A percentile compares a stretch with the other conserved stretches of the same genome.
phyloP scores from a whole-genome alignment of 2,113 vertebrate genomes.

The Bubo bubo region DNA sequence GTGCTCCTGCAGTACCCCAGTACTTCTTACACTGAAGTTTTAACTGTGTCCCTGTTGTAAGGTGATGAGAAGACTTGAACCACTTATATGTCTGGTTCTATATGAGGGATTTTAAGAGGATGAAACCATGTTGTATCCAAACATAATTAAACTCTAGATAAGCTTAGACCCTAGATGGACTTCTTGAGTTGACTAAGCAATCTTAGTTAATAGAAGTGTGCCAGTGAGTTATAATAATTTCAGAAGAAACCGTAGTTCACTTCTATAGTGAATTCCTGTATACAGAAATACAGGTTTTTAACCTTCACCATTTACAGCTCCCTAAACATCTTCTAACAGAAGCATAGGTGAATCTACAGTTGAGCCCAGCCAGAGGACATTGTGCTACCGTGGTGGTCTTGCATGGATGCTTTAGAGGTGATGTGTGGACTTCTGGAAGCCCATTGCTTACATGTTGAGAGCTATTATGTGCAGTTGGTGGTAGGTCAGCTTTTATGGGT shows the following conservation, averaged over 20 bases:
- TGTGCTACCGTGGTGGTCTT: not conserved
- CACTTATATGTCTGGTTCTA: not conserved
- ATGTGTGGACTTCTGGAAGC: not conserved
- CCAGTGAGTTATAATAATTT: not conserved
- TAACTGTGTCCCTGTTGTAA: not conserved
- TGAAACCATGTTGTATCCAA: not conserved
- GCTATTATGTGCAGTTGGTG: fast-evolving
- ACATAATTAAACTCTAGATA: not conserved
- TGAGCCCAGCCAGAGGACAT: fast-evolving
- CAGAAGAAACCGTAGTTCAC: not conserved
- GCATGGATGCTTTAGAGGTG: no score
- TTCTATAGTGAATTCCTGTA: not conserved
- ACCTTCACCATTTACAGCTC: not conserved
- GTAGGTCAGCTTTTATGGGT: not conserved
- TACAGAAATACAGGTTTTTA: not conserved
- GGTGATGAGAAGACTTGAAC: not conserved
- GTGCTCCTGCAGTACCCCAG: not conserved
- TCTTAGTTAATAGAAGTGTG: not conserved
- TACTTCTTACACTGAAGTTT: not conserved
- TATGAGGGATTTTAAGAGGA: not conserved
- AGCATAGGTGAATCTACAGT: not conserved
- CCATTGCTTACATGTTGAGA: fast-evolving
- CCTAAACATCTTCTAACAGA: not conserved
- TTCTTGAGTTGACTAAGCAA: not conserved
- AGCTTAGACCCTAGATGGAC: not conserved